Base-by-base conservation (phyloP, 2,888 invertebrate genomes). In the Agrochola lota region DNA sequence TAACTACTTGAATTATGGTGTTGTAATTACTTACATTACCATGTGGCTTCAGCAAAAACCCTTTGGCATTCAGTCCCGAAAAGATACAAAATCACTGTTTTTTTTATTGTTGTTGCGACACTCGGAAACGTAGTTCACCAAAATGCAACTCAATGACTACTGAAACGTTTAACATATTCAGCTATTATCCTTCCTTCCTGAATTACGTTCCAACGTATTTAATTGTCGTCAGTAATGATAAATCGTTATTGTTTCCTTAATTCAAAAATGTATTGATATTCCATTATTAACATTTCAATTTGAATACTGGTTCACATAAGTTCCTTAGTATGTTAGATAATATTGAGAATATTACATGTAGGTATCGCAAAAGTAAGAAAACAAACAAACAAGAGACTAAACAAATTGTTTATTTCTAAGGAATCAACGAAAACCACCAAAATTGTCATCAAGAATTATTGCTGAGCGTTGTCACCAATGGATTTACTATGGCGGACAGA, bases 401-500 rank as follows among this genome's bases (percentile, higher is more conserved):
- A 12, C 12, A 12, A 2, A 20, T n/a, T 35, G 20, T 12, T 43
- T 55, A 30, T 49, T 23, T 43, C 11, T 6, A 11, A 20, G 17
- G 26, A 66, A 55, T n/a, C 43, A 35, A 64, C 15, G 15, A 46
- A 26, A 74, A 23, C 2, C 0, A 40, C 6, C 35, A 35, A 9
- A 77, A 40, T 0, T 4, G n/a, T 9, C 30, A 60, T 23, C 15
- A 17, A 49, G 9, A 46, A 84, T 83, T 15, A 74, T 64, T 72
- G n/a, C 23, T 23, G 15, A 57, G 30, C 20, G 1, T 26, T 69
- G 35, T 46, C 59, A 63, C 59, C 59, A 63, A 84, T 62, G 6
- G 26, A 77, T 78, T 69, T 15, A 83, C 52, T 67, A 71, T 77
- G 69, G 71, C 30, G 20, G 17, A 35, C 52, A 55, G 0, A 59